Conservation (phyloP, 2,888 invertebrate species). For the Listrodromus nycthemerus region DNA sequence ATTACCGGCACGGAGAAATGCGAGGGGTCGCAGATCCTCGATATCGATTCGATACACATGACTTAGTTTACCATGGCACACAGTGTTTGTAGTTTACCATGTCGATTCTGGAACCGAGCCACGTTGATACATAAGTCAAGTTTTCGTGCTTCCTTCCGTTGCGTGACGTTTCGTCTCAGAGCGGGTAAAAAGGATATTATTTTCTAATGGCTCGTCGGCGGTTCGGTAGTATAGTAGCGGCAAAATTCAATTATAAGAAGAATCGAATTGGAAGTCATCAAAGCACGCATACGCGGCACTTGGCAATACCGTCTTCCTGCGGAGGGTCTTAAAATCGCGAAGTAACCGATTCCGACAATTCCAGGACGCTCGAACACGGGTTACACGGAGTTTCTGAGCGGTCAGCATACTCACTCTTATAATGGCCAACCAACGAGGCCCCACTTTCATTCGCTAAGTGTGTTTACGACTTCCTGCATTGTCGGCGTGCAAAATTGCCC, state of each 20-base stretch:
- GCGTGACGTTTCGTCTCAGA: constrained; percentile 33
- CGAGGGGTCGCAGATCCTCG: constrained; percentile 20
- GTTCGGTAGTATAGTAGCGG: constrained; percentile 27
- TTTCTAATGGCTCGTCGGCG: constrained; percentile 37
- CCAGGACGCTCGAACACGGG: constrained; percentile 24
- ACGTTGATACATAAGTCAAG: constrained; percentile 13
- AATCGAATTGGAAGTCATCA: constrained; percentile 45
- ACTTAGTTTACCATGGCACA: too few relatives aligned
- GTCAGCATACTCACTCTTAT: constrained; percentile 5
- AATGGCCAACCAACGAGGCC: constrained; percentile 30
- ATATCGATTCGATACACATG: constrained; percentile 44
- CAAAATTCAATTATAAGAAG: constrained; percentile 52
- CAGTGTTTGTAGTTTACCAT: constrained; percentile 33
- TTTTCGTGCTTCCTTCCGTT: constrained; percentile 36
- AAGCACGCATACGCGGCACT: constrained; percentile 32
- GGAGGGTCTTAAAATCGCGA: constrained; percentile 36
- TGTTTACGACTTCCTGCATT: constrained; percentile 71
- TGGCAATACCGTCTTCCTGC: background rate
- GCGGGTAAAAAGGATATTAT: constrained; percentile 29
- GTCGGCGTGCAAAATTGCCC: constrained; percentile 66
- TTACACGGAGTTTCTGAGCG: constrained; percentile 12
- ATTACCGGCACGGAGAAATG: constrained; percentile 35
- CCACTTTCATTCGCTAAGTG: constrained; percentile 66
- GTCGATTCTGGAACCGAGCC: constrained; percentile 56
- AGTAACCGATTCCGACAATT: constrained; percentile 53